Base-by-base conservation (phyloP, 2,113 vertebrate species). In the Neolamprologus toae region DNA sequence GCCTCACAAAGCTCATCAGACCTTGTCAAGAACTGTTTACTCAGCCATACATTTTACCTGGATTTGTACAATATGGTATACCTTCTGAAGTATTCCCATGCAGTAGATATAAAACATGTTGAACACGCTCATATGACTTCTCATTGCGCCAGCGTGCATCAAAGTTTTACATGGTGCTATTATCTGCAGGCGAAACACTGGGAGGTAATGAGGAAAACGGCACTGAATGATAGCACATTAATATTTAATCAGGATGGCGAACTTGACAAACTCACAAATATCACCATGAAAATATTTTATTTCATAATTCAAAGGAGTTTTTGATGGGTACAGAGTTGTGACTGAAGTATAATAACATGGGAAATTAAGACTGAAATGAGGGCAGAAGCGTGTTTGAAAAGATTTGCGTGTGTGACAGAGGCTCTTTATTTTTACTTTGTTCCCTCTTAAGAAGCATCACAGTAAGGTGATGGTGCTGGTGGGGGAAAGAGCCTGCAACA, bases 301-400 rank as follows among this genome's bases (percentile, higher is more conserved):
- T 59, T 80, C 8, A 26, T 31, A 35, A 78, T 83, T 84, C 63
- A 88, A 83, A 21, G 42, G 28, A 80, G 59, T 85, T 71, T 61
- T 80, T 83, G 16, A 90, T 37, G 28, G 51, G 8, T 66, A 37
- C n/a, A 80, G 37, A 16, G 37, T 73, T 57, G 61, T 31, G 49
- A 76, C 37, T 33, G 28, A 89, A 82, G 83, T 63, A 7, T 55
- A 81, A 82, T 82, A 86, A 84, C 81, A 76, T 42, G 37, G 49
- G 33, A 88, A 71, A 82, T 91, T 88, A 88, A 66, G 76, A 82
- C 9, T 35, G 84, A 89, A 81, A 85, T 88, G 51, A 88, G 49
- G 84, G 45, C 23, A 61, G 31, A 59, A 80, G 42, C 10, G 6
- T 82, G 42, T 79, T 83, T 88, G 83, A 89, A 55, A n/a, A 80